A percentile compares a stretch with the other conserved stretches of the same genome.
Conservation (phyloP, 1,140 invertebrate genomes). For the Brachionus rotundiformis region DNA sequence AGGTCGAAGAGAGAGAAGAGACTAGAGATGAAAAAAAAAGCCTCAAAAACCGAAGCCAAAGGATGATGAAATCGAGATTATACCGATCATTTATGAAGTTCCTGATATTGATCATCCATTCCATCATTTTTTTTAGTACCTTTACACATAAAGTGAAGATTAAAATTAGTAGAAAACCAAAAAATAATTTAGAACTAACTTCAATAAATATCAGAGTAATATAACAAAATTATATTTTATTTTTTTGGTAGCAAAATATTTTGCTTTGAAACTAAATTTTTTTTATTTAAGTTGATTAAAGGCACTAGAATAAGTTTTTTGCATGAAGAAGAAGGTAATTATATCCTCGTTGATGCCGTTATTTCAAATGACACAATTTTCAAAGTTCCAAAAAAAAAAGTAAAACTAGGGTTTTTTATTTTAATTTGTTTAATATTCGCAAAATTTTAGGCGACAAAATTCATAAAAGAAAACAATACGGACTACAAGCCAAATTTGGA, state of each 20-base stretch:
- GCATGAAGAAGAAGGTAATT: neutral
- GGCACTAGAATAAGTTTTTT: neutral
- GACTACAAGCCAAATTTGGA: too few relatives aligned
- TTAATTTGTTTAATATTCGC: neutral
- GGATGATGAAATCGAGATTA: neutral
- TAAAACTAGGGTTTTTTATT: too few relatives aligned
- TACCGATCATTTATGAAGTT: neutral
- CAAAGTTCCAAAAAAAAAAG: too few relatives aligned
- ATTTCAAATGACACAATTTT: neutral
- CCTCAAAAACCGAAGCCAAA: conserved; percentile 3
- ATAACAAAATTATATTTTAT: neutral
- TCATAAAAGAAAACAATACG: too few relatives aligned
- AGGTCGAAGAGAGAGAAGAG: neutral
- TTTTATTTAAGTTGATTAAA: conserved; percentile 2
- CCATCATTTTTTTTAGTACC: neutral
- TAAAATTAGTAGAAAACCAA: too few relatives aligned
- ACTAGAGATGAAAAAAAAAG: neutral
- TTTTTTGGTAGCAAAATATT: neutral
- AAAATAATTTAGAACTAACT: neutral
- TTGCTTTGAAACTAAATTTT: neutral
- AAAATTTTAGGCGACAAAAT: too few relatives aligned
- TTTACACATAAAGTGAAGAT: too few relatives aligned
- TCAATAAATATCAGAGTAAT: neutral
- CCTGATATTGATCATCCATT: neutral
- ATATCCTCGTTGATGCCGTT: neutral